Conservation (phyloP, 2,113 vertebrate genomes). For the Vidua chalybeata region DNA sequence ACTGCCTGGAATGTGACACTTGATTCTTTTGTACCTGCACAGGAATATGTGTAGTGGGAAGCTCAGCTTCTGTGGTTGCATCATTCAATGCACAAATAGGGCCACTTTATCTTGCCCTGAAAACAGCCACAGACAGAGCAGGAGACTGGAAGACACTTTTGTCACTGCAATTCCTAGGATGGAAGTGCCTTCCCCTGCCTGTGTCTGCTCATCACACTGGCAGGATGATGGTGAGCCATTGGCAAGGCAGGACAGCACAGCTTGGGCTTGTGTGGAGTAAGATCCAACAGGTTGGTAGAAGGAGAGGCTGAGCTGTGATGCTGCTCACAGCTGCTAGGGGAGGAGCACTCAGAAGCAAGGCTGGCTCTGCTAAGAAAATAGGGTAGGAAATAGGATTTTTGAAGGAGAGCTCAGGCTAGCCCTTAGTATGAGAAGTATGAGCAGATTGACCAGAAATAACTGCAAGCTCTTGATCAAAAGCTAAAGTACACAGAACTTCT, state of each 20-base stretch:
- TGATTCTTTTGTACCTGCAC: not conserved
- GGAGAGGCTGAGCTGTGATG: not conserved
- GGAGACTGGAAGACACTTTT: not conserved
- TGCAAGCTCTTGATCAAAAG: slow-evolving; percentile 12
- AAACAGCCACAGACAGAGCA: not conserved
- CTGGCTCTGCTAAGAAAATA: not conserved
- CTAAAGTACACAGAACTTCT: slow-evolving; percentile 23
- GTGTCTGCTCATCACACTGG: not conserved
- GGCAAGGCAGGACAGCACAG: not conserved
- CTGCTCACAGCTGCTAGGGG: not conserved
- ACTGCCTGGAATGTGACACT: not conserved
- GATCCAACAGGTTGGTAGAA: not conserved
- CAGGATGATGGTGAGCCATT: not conserved
- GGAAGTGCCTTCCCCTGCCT: not conserved
- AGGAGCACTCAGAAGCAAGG: not conserved
- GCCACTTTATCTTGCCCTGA: not conserved
- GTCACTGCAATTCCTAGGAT: not conserved
- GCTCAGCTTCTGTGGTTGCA: not conserved
- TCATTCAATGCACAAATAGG: not conserved
- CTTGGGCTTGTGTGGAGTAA: not conserved
- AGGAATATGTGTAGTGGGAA: not conserved
- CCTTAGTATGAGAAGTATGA: not conserved
- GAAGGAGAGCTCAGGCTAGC: not conserved
- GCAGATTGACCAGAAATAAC: slow-evolving; percentile 22
- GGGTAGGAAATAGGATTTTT: not conserved